Conservation (phyloP, 2,797 vertebrate species). For the Lagorchestes hirsutus region DNA sequence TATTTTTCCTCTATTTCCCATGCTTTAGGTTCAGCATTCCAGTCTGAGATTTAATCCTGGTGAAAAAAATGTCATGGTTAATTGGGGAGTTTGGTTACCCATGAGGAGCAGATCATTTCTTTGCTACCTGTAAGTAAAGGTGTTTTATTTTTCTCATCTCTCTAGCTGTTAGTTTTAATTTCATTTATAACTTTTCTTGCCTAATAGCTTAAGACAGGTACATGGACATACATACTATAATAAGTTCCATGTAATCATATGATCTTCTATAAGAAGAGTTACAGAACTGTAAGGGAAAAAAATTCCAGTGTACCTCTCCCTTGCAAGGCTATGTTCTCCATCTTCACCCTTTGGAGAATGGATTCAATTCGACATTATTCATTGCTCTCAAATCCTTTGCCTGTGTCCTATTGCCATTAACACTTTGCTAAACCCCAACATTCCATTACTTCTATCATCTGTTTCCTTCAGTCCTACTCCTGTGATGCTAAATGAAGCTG, state of each 20-base stretch:
- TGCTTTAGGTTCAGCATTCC: constrained; percentile 57
- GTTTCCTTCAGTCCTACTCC: background rate
- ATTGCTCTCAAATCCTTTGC: background rate
- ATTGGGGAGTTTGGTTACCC: background rate
- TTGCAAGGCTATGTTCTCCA: background rate
- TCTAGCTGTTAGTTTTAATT: background rate
- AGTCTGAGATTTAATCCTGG: constrained; percentile 42
- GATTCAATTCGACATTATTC: background rate
- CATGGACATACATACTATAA: background rate
- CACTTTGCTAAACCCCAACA: background rate
- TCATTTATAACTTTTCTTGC: background rate
- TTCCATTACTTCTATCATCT: background rate
- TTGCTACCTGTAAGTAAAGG: background rate
- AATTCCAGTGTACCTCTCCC: background rate
- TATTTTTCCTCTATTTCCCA: constrained; percentile 52
- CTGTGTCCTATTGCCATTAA: background rate
- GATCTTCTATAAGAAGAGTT: constrained; percentile 38
- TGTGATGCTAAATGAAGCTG: background rate
- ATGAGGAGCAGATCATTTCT: constrained; percentile 40
- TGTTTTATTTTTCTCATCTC: constrained; percentile 43
- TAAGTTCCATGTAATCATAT: constrained; percentile 36
- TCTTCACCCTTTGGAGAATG: background rate
- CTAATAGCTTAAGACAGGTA: constrained; percentile 31
- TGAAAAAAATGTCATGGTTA: constrained; percentile 42
- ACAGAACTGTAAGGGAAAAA: constrained; percentile 34